Percentiles rank a stretch among this genome's conserved stretches.
These are phyloP conservation scores for Neodiprion pinetum DNA, from an alignment of 1,140 invertebrate genomes.

Conservation along the genomic window DNA sequence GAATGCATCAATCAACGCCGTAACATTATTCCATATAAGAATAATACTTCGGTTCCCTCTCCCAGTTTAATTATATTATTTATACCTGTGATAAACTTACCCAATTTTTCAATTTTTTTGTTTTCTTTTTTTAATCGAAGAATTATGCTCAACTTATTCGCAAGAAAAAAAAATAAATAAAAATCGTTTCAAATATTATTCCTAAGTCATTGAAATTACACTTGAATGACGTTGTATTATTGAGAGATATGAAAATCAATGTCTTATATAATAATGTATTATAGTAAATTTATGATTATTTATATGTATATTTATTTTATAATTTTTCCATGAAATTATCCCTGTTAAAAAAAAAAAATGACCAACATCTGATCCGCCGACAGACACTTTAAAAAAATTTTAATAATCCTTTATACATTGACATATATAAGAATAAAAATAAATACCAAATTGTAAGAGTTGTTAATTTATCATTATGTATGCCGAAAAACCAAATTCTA, in stretches of 20 bases:
- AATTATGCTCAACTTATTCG: slow-evolving; percentile 14
- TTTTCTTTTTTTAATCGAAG: slow-evolving; percentile 19
- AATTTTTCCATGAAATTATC: slow-evolving; percentile 52
- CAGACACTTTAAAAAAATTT: slow-evolving; percentile 46
- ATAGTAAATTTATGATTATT: slow-evolving; percentile 61
- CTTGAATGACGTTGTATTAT: slow-evolving; percentile 32
- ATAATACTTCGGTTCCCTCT: slow-evolving; percentile 33
- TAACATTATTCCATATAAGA: neutral
- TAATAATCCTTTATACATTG: slow-evolving; percentile 63
- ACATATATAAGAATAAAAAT: slow-evolving; percentile 61
- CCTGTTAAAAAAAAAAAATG: slow-evolving; percentile 44
- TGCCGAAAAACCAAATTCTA: too few species aligned
- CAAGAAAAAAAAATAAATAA: slow-evolving; percentile 24
- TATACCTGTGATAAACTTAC: slow-evolving; percentile 50
- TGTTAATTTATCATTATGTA: neutral
- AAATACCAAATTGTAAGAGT: slow-evolving; percentile 3
- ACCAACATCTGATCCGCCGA: slow-evolving; percentile 57
- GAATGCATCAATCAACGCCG: slow-evolving; percentile 12
- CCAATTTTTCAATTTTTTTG: slow-evolving; percentile 14
- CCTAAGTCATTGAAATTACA: slow-evolving; percentile 25
- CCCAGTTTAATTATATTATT: slow-evolving; percentile 34
- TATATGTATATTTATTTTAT: slow-evolving; percentile 60
- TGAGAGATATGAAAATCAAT: slow-evolving; percentile 41
- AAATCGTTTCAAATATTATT: slow-evolving; percentile 3
- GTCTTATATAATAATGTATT: slow-evolving; percentile 60